Percentiles rank a stretch among this genome's conserved stretches.
Evolutionary conservation across 2,113 vertebrate species (phyloP).

Genomic region (Echinops telfairi): DNA sequence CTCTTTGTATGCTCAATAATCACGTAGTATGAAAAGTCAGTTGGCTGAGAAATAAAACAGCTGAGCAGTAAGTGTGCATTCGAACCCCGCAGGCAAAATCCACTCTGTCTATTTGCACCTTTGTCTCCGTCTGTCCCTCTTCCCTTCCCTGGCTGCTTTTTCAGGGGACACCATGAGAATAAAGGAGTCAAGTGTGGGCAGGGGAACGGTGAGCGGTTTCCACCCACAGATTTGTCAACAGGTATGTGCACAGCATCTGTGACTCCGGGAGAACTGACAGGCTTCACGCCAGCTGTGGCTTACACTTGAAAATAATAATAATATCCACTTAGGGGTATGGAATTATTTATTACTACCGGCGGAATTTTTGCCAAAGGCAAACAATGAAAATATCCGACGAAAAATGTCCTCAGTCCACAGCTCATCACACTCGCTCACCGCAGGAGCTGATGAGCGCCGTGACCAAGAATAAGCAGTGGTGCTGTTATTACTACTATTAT

Average conservation of each 20-base stretch:
- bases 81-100: slow-evolving; percentile 68
- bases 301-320: slow-evolving; percentile 79
- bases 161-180: slow-evolving; percentile 48
- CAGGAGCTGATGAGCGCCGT: slow-evolving; percentile 64
- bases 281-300: slow-evolving; percentile 72
- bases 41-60: slow-evolving; percentile 55
- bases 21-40: neutral
- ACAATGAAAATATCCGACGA: slow-evolving; percentile 71
- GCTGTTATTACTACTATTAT: slow-evolving; percentile 22
- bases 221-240: slow-evolving; percentile 71
- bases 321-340: slow-evolving; percentile 80
- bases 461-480: slow-evolving; percentile 42
- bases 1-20: slow-evolving; percentile 44
- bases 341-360: slow-evolving; percentile 83
- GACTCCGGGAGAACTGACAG: slow-evolving; percentile 57
- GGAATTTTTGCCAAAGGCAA: slow-evolving; percentile 84
- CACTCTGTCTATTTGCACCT: slow-evolving; percentile 51
- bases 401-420: slow-evolving; percentile 66
- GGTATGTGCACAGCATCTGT: slow-evolving; percentile 62
- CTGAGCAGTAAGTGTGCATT: slow-evolving; percentile 45
- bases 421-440: neutral
- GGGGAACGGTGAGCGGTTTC: neutral
- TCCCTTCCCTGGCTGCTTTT: slow-evolving; percentile 38
- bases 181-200: slow-evolving; percentile 27
- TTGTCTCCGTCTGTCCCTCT: slow-evolving; percentile 51